phyloP scores from a whole-genome alignment of 2,113 vertebrate species.

The Hemiscyllium ocellatum region DNA sequence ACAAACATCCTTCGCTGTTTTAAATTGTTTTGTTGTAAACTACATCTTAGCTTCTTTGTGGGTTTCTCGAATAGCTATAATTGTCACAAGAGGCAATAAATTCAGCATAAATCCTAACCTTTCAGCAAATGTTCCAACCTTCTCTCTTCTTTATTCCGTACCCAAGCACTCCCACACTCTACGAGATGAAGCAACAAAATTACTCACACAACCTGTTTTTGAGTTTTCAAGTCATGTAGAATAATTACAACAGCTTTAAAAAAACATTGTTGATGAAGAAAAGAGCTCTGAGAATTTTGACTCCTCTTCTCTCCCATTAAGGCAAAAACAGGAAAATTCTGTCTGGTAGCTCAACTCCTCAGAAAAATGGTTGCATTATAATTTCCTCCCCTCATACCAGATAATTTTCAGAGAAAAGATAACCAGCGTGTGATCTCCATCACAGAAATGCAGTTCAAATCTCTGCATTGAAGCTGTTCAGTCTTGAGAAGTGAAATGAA shows the following conservation, averaged over 20 bases:
- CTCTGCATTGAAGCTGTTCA: neutral
- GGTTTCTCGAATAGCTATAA: neutral
- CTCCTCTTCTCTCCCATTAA: neutral
- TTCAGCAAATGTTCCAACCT: neutral
- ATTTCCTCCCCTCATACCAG: neutral
- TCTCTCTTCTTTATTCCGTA: neutral
- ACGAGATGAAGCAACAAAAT: neutral
- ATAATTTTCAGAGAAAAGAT: neutral
- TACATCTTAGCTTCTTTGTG: neutral
- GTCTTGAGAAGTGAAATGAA: neutral
- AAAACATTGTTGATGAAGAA: neutral
- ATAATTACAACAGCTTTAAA: neutral
- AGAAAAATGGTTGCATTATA: neutral
- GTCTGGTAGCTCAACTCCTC: neutral
- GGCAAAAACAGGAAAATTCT: neutral
- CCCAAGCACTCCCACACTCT: neutral
- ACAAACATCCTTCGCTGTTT: neutral
- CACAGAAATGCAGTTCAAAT: too few relatives aligned
- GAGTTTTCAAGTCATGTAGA: neutral
- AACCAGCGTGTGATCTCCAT: neutral
- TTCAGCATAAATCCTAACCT: neutral
- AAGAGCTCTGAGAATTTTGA: neutral
- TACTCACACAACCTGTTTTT: neutral
- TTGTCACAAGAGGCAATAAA: neutral
- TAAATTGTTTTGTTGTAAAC: neutral